Evolutionary conservation across 2,113 vertebrate species (phyloP), one percentile per base, ranked within the genome.

Genomic region (Limnothrissa miodon): DNA sequence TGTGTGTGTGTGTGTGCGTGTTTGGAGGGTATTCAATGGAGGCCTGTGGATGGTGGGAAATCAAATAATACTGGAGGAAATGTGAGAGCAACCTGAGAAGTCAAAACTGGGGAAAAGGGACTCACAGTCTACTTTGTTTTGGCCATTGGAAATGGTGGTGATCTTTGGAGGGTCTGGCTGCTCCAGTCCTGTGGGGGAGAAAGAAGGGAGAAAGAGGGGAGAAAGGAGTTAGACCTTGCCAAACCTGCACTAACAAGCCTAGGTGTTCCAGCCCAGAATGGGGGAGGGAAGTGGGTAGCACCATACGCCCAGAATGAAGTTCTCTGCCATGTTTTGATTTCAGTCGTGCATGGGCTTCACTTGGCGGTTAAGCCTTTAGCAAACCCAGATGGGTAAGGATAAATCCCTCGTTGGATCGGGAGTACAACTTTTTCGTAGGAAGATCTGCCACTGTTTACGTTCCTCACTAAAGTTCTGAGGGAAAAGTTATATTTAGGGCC

Each of bases 111-210:
- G 21, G 51, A 42, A 19, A 21, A 56, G 36, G 79, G 19, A 87
- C 96, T 96, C 93, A 97, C 96, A 94, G 88, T 95, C 89, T 91
- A 94, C 90, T 91, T 94, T 95, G 92, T 96, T 97, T 91, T 90
- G 96, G 91, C 23, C 92, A 92, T 42, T 42, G 95, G 85, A 92
- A 93, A 89, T 7, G 78, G 81, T 7, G 82, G 51, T 62, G 36
- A 78, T 85, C 91, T 95, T 97, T 81, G 83, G 84, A 2, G 93
- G 62, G 93, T 96, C 96, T 88, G 90, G 90, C 86, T 90, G 91
- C 85, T 94, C 93, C 66, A 95, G 93, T 88, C 95, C 94, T 96
- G 80, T 78, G 19, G 51, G 86, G 88, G 90, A 59, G 89, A 80
- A 53, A 0, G 45, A 8, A 74, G 21, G 42, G 8, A 21, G 39